Evolutionary conservation across 2,888 invertebrate genomes (phyloP), one percentile per base, ranked within the genome.

Genomic region (Hirtodrosophila alboralis): DNA sequence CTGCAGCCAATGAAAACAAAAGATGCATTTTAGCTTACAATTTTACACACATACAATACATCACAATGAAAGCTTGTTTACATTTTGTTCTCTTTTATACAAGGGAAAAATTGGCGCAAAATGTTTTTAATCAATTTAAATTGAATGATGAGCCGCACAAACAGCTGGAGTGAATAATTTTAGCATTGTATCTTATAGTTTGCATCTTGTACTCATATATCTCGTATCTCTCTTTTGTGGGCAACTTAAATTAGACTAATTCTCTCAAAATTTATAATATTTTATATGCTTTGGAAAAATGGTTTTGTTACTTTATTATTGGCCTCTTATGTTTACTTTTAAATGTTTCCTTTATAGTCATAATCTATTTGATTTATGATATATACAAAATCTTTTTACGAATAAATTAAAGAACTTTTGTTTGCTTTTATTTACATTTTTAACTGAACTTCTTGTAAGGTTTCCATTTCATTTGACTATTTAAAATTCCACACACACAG

Each of bases 141-240:
- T 89, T 89, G 87, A 89, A 89, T 88, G 88, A 89, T 87, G 89
- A 88, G 88, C 89, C 88, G 78, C 86, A 80, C 88, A 88, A 87
- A 61, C 62, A 26, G 45, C 26, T 45, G 40, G 45, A 33, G 18
- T 21, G 40, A 45, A 47, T 44, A 34, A 36, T 37, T 69, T 51
- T 57, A 53, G 52, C 69, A 47, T 58, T 70, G 62, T 66, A 66
- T 66, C 45, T 66, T 48, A 47, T 12, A 38, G 41, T 59, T 44
- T 52, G 36, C 23, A 52, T 48, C 36, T 51, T 59, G 23, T 60
- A 43, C n/a, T 36, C 30, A 40, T 13, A 31, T 9, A 31, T 23
- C 23, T 23, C 8, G 31, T 27, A 6, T 10, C 34, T n/a, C n/a
- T n/a, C n/a, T n/a, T n/a, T 49, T 38, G 34, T n/a, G 40, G 27